Percentiles rank a stretch among this genome's conserved stretches.
phyloP scores from a whole-genome alignment of 2,113 vertebrate species.

The Hemibagrus wyckioides region DNA sequence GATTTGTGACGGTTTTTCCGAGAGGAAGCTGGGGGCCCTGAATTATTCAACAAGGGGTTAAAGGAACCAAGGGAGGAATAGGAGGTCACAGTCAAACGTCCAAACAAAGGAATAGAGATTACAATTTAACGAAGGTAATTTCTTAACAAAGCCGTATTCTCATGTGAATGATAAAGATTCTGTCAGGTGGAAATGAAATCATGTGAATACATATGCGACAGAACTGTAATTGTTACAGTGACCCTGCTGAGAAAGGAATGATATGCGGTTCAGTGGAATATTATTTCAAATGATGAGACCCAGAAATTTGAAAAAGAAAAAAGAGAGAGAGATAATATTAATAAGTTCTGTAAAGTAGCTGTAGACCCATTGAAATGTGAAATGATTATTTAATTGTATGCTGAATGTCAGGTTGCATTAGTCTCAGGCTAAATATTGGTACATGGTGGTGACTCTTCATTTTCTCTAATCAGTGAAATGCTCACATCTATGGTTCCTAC shows the following conservation, averaged over 20 bases:
- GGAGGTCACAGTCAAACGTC: constrained; percentile 41
- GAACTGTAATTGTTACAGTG: neutral
- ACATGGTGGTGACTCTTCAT: neutral
- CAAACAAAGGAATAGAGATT: constrained; percentile 27
- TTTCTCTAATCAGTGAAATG: neutral
- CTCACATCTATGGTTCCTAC: neutral
- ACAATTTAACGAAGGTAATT: neutral
- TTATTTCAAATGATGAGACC: neutral
- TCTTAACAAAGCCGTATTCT: neutral
- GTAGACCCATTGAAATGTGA: neutral
- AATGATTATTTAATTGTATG: neutral
- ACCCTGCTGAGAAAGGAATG: neutral
- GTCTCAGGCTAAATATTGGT: neutral
- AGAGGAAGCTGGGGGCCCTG: constrained; percentile 75
- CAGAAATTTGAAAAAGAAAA: neutral
- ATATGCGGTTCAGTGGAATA: neutral
- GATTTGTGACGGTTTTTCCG: constrained; percentile 70
- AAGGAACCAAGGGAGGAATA: constrained; percentile 45
- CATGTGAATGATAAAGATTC: neutral
- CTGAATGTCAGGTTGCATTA: neutral
- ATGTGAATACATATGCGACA: neutral
- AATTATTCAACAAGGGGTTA: constrained; percentile 51
- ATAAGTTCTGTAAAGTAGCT: neutral
- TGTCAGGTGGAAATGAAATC: neutral
- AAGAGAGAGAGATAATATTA: neutral